These are phyloP conservation scores for Amphimallon solstitiale DNA, from an alignment of 2,888 invertebrate genomes.

Conservation along the genomic window DNA sequence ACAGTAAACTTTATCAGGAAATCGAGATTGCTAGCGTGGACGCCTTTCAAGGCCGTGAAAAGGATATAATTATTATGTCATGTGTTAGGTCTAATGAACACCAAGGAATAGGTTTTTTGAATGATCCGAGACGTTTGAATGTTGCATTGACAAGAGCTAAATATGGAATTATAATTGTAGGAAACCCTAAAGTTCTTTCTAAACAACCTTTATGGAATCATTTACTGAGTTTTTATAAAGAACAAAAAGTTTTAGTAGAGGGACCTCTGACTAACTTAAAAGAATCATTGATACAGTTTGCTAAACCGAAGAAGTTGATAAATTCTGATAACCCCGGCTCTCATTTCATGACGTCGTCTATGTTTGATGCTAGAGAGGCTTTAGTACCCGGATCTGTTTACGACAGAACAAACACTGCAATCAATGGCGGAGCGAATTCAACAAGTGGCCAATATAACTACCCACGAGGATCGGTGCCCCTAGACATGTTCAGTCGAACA, in stretches of 20 bases:
- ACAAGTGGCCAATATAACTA: slow-evolving; percentile 54
- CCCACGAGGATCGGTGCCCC: slow-evolving; percentile 59
- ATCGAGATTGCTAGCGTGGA: slow-evolving; percentile 99
- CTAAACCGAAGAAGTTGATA: slow-evolving; percentile 95
- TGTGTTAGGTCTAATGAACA: slow-evolving; percentile 99
- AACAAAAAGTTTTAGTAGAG: slow-evolving; percentile 95
- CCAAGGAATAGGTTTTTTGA: slow-evolving; percentile 98
- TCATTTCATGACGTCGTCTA: slow-evolving; percentile 97
- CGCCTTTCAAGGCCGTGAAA: slow-evolving; percentile 98
- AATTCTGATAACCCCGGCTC: slow-evolving; percentile 95
- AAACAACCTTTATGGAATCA: slow-evolving; percentile 99
- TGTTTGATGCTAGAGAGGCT: slow-evolving; percentile 96
- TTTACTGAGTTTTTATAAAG: slow-evolving; percentile 95
- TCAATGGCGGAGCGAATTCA: slow-evolving; percentile 47
- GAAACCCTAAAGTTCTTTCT: slow-evolving; percentile 98
- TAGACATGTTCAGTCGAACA: slow-evolving; percentile 74
- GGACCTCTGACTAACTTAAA: slow-evolving; percentile 97
- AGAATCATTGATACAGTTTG: slow-evolving; percentile 95
- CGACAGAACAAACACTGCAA: slow-evolving; percentile 73
- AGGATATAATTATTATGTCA: slow-evolving; percentile 99
- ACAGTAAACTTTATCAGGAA: slow-evolving; percentile 96
- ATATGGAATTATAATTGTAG: slow-evolving; percentile 97
- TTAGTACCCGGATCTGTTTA: slow-evolving; percentile 94
- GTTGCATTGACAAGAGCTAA: slow-evolving; percentile 98
- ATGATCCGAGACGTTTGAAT: slow-evolving; percentile 96